Evolutionary conservation across 1,140 invertebrate genomes (phyloP).

Genomic region (Drosophila elegans): DNA sequence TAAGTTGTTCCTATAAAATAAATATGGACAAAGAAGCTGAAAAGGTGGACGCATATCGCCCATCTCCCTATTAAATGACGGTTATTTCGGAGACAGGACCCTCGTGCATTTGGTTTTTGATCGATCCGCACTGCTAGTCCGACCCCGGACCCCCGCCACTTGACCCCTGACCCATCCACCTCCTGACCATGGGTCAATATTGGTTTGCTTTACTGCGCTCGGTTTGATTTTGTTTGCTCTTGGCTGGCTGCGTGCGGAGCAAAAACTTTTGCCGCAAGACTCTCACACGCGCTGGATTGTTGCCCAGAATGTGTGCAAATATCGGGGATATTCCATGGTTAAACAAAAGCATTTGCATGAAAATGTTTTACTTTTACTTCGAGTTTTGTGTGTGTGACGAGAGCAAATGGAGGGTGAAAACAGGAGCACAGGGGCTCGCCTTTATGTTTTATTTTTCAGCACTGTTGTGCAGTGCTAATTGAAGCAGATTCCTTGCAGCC

Average conservation of each 20-base stretch:
- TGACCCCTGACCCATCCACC: slow-evolving; percentile 3
- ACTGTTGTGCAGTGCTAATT: slow-evolving; percentile 55
- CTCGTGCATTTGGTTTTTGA: slow-evolving; percentile 8
- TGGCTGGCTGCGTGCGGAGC: slow-evolving; percentile 44
- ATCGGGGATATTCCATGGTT: slow-evolving; percentile 76
- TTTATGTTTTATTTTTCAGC: slow-evolving; percentile 35
- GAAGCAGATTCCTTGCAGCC: slow-evolving; percentile 32
- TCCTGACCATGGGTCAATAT: slow-evolving; percentile 67
- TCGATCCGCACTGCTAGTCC: slow-evolving; percentile 8
- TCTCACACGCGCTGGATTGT: slow-evolving; percentile 31
- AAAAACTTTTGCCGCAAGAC: slow-evolving; percentile 70
- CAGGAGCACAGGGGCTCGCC: not conserved
- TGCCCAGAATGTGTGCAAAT: slow-evolving; percentile 51
- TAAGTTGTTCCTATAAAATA: too few species aligned
- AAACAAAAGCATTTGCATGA: slow-evolving; percentile 79
- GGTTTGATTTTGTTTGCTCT: slow-evolving; percentile 77
- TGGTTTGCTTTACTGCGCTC: slow-evolving; percentile 75
- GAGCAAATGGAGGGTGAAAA: slow-evolving; percentile 4
- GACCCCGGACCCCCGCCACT: not conserved
- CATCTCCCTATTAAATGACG: not conserved
- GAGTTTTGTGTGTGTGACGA: slow-evolving; percentile 49
- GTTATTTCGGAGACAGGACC: not conserved
- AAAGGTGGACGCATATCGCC: not conserved
- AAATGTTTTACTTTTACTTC: slow-evolving; percentile 79
- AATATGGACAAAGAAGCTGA: too few species aligned